A percentile compares a stretch with the other conserved stretches of the same genome.
phyloP scores from a whole-genome alignment of 2,797 vertebrate genomes.

The Rhodeus uyekii region DNA sequence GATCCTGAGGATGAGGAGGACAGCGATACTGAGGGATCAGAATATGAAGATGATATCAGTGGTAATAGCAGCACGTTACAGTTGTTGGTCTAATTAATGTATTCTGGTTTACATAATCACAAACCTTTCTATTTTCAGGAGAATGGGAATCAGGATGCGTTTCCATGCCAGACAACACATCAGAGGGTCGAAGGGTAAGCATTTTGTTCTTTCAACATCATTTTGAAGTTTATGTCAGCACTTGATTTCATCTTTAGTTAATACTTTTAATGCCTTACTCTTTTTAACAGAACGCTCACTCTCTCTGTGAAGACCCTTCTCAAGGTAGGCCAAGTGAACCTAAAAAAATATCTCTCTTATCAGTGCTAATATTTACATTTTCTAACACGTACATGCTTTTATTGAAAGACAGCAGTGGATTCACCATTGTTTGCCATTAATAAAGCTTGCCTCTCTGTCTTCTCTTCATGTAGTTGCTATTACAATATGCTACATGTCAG shows the following conservation, averaged over 20 bases:
- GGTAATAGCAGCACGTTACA: constrained; percentile 15
- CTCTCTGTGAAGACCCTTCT: neutral
- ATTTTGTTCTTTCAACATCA: neutral
- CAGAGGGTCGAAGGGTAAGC: neutral
- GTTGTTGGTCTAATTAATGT: neutral
- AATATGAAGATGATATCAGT: constrained; percentile 46
- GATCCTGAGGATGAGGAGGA: constrained; percentile 16
- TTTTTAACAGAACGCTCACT: constrained; percentile 1
- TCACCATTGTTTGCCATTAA: neutral
- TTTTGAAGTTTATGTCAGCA: neutral
- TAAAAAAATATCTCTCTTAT: neutral
- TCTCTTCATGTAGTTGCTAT: constrained; percentile 60
- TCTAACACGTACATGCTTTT: neutral
- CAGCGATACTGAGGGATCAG: constrained; percentile 16
- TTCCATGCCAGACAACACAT: neutral
- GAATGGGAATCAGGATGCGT: neutral
- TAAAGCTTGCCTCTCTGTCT: constrained; percentile 6
- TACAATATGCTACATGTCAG: constrained; percentile 64
- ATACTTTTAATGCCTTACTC: neutral
- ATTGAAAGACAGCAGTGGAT: neutral
- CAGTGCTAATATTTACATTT: neutral
- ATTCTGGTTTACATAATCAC: neutral
- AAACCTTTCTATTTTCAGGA: neutral
- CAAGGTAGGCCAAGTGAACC: constrained; percentile 11
- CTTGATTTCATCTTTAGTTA: neutral